Conservation (phyloP, 2,888 invertebrate genomes). For the Hymenopus coronatus region DNA sequence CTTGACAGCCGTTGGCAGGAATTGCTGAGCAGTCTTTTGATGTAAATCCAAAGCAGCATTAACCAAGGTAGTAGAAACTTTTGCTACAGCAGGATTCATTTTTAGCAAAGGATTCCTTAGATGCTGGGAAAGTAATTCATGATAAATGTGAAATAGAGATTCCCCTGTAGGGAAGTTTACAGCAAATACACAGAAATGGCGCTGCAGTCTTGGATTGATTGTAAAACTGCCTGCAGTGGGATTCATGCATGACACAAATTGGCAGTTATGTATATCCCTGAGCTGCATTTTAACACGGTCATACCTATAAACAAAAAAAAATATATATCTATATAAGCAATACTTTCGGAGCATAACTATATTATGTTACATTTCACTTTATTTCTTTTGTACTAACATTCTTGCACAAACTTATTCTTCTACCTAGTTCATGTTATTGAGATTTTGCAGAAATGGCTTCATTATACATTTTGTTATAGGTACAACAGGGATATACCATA, state of each 20-base stretch:
- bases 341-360: too few relatives aligned
- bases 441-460: too few relatives aligned
- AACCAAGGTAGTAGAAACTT: slow-evolving; percentile 62
- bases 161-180: slow-evolving; percentile 82
- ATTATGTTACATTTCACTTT: too few relatives aligned
- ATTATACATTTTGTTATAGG: too few relatives aligned
- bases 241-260: slow-evolving; percentile 95
- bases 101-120: slow-evolving; percentile 62
- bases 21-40: slow-evolving; percentile 67
- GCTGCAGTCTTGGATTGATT: slow-evolving; percentile 84
- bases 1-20: slow-evolving; percentile 90
- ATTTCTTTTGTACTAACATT: too few relatives aligned
- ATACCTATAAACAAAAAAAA: slow-evolving; percentile 56
- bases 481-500: too few relatives aligned
- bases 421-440: too few relatives aligned
- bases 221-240: slow-evolving; percentile 94
- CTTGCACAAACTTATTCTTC: too few relatives aligned
- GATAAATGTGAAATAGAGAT: slow-evolving; percentile 78
- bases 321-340: neutral
- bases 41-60: slow-evolving; percentile 74
- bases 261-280: slow-evolving; percentile 90
- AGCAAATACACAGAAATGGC: slow-evolving; percentile 84
- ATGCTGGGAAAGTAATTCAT: slow-evolving; percentile 78
- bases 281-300: slow-evolving; percentile 80
- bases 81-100: slow-evolving; percentile 59